A percentile compares a stretch with the other conserved stretches of the same genome.
phyloP scores from a whole-genome alignment of 2,113 vertebrate genomes.

The Zapus hudsonius region DNA sequence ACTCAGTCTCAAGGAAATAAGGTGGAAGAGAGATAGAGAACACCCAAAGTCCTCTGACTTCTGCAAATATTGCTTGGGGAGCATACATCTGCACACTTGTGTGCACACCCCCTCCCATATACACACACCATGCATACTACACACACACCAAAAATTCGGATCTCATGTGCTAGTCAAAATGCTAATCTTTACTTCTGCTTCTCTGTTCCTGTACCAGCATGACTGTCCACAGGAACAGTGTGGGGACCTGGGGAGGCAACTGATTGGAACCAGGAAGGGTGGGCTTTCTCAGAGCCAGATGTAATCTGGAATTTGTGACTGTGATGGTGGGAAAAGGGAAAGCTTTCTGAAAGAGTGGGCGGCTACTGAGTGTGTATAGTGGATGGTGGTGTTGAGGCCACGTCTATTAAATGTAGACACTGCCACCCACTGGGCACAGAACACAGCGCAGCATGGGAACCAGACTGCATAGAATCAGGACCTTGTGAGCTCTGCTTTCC shows the following conservation, averaged over 20 bases:
- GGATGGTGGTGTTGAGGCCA: too few species aligned
- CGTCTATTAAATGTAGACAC: not conserved
- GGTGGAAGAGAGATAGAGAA: too few species aligned
- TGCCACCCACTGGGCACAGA: constrained; percentile 52
- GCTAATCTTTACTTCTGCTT: too few species aligned
- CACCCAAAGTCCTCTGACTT: too few species aligned
- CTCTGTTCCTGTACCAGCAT: too few species aligned
- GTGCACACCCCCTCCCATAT: too few species aligned
- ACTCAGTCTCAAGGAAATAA: too few species aligned
- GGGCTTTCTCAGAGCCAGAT: not conserved
- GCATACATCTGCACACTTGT: too few species aligned
- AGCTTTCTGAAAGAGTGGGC: not conserved
- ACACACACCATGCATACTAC: too few species aligned
- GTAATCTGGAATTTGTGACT: not conserved
- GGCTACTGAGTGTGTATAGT: not conserved
- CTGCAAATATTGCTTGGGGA: too few species aligned
- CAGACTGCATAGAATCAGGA: not conserved
- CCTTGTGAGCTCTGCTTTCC: not conserved
- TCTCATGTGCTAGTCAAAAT: not conserved
- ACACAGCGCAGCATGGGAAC: not conserved
- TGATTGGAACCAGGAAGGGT: not conserved
- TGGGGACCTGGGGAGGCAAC: accelerated
- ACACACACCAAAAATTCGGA: not conserved
- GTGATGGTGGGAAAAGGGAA: not conserved
- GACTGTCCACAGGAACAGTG: accelerated